Evolutionary conservation across 2,113 vertebrate genomes (phyloP).

Genomic region (Zosterops hypoxanthus): DNA sequence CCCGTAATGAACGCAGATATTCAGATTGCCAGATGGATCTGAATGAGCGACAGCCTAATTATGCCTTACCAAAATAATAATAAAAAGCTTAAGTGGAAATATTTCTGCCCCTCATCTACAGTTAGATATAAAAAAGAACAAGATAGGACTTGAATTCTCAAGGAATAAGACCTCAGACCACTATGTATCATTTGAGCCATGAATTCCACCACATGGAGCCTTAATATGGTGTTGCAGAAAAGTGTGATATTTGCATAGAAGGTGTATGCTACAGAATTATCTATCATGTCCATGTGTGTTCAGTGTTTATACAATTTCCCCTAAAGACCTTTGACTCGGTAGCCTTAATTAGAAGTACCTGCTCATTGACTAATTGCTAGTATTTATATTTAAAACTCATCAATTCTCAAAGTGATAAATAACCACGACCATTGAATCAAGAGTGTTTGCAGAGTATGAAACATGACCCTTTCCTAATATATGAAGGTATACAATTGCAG

Average conservation of each 20-base stretch:
- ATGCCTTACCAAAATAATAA: slow-evolving; percentile 12
- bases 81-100: not conserved
- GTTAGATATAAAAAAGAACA: not conserved
- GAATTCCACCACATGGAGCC: not conserved
- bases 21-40: slow-evolving; percentile 43
- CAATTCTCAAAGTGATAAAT: not conserved
- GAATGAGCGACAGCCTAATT: slow-evolving; percentile 11
- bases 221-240: not conserved
- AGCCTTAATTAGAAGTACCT: not conserved
- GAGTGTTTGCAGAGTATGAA: not conserved
- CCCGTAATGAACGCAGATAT: not conserved
- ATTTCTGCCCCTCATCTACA: not conserved
- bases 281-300: not conserved
- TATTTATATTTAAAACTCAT: not conserved
- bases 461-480: not conserved
- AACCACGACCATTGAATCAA: not conserved
- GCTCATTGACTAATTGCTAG: not conserved
- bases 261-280: not conserved
- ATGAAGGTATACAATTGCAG: not conserved
- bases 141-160: no score
- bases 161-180: not conserved
- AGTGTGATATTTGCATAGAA: not conserved
- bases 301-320: not conserved
- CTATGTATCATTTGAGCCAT: not conserved
- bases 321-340: not conserved